Conservation (phyloP, 2,113 vertebrate species). For the Taxidea taxus region DNA sequence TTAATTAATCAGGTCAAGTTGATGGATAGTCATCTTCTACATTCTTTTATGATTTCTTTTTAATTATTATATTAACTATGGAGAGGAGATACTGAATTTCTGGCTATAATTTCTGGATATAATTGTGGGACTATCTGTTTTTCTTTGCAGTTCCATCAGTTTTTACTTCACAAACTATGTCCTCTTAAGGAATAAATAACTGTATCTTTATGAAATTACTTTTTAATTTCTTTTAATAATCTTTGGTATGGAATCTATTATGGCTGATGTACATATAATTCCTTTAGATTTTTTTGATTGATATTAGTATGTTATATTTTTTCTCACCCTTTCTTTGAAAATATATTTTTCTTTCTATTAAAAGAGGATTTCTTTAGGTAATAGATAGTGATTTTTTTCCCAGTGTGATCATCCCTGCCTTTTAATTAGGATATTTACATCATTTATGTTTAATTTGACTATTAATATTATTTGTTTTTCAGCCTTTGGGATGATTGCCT, state of each 20-base stretch:
- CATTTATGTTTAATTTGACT: background rate
- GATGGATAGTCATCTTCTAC: background rate
- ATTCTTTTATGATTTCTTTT: background rate
- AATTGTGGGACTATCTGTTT: background rate
- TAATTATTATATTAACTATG: background rate
- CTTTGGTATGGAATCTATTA: background rate
- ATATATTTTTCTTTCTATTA: background rate
- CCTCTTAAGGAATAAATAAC: background rate
- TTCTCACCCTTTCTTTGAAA: background rate
- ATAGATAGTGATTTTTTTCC: background rate
- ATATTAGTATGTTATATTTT: background rate
- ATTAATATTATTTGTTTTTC: background rate
- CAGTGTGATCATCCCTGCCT: background rate
- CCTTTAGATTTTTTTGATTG: background rate
- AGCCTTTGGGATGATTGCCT: background rate
- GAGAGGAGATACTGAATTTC: background rate
- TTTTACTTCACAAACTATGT: background rate
- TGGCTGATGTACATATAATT: background rate
- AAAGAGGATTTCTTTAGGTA: background rate
- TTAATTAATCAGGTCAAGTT: background rate
- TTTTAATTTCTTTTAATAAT: background rate
- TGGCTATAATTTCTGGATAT: no score
- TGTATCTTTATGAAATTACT: background rate
- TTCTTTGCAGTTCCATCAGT: background rate
- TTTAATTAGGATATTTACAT: background rate